Evolutionary conservation across 2,888 invertebrate species (phyloP).

Genomic region (Thereva nobilitata): DNA sequence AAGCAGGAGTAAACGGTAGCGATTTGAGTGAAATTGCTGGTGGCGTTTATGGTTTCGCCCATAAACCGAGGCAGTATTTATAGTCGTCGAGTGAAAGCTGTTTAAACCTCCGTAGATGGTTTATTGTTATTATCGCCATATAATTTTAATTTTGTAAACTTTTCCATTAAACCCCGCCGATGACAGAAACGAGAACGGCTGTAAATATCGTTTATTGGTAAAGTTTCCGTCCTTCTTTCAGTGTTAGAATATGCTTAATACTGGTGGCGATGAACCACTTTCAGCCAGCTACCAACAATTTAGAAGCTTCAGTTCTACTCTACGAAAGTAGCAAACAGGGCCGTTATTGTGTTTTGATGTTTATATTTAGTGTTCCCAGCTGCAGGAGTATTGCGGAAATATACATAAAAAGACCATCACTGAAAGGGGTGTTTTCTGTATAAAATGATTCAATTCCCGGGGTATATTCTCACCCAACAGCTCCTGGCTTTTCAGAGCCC

Average conservation of each 20-base stretch:
- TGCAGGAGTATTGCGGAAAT: too few species aligned
- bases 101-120: slow-evolving; percentile 25
- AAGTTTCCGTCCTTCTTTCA: slow-evolving; percentile 16
- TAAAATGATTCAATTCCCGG: too few species aligned
- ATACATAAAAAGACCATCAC: too few species aligned
- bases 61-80: slow-evolving; percentile 15
- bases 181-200: slow-evolving; percentile 17
- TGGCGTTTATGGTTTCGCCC: slow-evolving; percentile 21
- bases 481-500: too few species aligned
- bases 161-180: slow-evolving; percentile 25
- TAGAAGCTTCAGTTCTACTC: too few species aligned
- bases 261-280: too few species aligned
- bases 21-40: slow-evolving; percentile 19
- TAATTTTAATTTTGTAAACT: slow-evolving; percentile 32
- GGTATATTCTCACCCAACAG: too few species aligned
- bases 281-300: too few species aligned
- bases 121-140: slow-evolving; percentile 32
- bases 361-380: too few species aligned
- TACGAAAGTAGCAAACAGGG: too few species aligned
- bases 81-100: slow-evolving; percentile 22
- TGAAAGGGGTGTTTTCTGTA: too few species aligned
- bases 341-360: too few species aligned
- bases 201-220: slow-evolving; percentile 33
- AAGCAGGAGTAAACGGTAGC: slow-evolving; percentile 1
- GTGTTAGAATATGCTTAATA: neutral